These are phyloP conservation scores for Drosophila algonquin DNA, from an alignment of 2,888 invertebrate genomes.

Conservation along the genomic window DNA sequence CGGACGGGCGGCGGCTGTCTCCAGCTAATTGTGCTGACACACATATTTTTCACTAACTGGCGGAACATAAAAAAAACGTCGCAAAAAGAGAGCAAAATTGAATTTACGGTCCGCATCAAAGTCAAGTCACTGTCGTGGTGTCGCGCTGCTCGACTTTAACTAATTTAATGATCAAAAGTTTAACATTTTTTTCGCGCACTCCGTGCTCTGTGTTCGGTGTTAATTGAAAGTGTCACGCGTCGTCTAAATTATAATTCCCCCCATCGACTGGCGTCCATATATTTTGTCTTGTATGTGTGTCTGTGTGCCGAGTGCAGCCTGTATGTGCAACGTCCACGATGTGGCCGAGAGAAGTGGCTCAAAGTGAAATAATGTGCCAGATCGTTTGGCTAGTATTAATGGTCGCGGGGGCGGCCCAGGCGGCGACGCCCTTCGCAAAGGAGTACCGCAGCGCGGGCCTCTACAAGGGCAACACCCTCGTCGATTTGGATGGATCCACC, in stretches of 20 bases:
- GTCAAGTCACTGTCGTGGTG: slow-evolving; percentile 40
- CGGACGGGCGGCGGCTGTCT: slow-evolving; percentile 24
- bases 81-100: slow-evolving; percentile 53
- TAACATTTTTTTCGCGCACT: slow-evolving; percentile 49
- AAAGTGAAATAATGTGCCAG: slow-evolving; percentile 53
- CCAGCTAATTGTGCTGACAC: slow-evolving; percentile 71
- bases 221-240: slow-evolving; percentile 67
- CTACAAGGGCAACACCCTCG: slow-evolving; percentile 76
- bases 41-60: slow-evolving; percentile 67
- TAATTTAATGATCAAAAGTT: slow-evolving; percentile 61
- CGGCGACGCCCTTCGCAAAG: slow-evolving; percentile 71
- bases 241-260: slow-evolving; percentile 43
- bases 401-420: slow-evolving; percentile 51
- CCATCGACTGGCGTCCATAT: slow-evolving; percentile 16
- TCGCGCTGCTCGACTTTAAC: slow-evolving; percentile 52
- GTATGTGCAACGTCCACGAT: slow-evolving; percentile 34
- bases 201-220: slow-evolving; percentile 43
- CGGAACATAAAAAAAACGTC: slow-evolving; percentile 19
- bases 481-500: slow-evolving; percentile 66
- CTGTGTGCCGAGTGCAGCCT: slow-evolving; percentile 18
- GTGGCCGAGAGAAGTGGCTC: slow-evolving; percentile 53
- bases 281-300: slow-evolving; percentile 34
- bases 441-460: slow-evolving; percentile 73
- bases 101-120: slow-evolving; percentile 47
- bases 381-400: slow-evolving; percentile 43